Base-by-base conservation (phyloP, 2,797 vertebrate genomes). In the Macropodus opercularis region DNA sequence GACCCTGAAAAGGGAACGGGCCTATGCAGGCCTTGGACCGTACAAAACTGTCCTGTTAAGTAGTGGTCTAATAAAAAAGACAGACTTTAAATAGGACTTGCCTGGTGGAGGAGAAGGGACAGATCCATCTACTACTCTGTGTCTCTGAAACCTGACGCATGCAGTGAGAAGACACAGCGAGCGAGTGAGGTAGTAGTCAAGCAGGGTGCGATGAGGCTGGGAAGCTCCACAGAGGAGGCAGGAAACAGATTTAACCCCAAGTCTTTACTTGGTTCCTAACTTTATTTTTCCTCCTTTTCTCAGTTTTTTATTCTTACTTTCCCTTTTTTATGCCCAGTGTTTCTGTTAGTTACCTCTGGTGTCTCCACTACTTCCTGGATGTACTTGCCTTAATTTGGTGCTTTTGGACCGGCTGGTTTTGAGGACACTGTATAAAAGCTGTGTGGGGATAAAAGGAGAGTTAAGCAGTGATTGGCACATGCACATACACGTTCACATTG, bases 31-130 rank as follows among this genome's bases (percentile, higher is more conserved):
- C 47, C 63, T 59, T 34, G 56, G 66, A 61, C 77, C 75, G 77
- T 72, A 70, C 58, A 83, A 69, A 68, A 63, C 71, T 62, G 65
- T 73, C 63, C 80, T 86, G 70, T 84, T 82, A 63, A 61, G 46
- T 52, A 41, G 58, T 21, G 18, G 54, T 62, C 44, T 63, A 58
- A 75, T 79, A 84, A 84, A 81, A 81, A 59, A 83, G 71, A 48
- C 4, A 34, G 58, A 73, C 54, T 84, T 82, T 69, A 79, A 83
- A 85, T 79, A 80, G 64, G 58, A 69, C 55, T 39, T 38, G 75
- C 82, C 77, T 56, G 49, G 65, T 62, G 68, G 70, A 69, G 31
- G 29, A 51, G 46, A 71, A 12, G 27, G 39, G 21, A 47, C 47
- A 57, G 17, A 69, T 74, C 38, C 24, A 18, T 43, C 8, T 42